phyloP scores from a whole-genome alignment of 2,888 invertebrate genomes.

The Aleiodes leptofemur region DNA sequence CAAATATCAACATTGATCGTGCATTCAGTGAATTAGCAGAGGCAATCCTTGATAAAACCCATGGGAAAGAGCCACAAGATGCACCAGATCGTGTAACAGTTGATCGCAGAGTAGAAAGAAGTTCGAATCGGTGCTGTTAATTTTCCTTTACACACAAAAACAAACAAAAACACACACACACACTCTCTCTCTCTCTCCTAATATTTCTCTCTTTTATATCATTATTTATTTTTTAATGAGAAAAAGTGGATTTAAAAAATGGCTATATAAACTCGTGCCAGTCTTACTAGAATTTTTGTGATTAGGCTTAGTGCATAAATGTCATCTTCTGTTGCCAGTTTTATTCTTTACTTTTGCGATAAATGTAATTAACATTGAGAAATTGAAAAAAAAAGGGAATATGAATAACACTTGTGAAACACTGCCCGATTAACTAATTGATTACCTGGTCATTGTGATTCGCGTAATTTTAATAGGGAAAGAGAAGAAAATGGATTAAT shows the following conservation, averaged over 20 bases:
- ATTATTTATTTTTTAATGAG: conserved; percentile 52
- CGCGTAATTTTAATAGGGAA: background rate
- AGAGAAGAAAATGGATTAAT: background rate
- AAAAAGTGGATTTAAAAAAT: conserved; percentile 45
- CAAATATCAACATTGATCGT: conserved; percentile 96
- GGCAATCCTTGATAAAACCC: conserved; percentile 94
- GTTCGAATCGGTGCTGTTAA: conserved; percentile 80
- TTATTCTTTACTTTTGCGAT: conserved; percentile 55
- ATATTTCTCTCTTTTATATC: conserved; percentile 58
- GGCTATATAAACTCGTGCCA: conserved; percentile 65
- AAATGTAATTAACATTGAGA: conserved; percentile 45
- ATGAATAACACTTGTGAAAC: conserved; percentile 29
- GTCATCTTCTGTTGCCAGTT: conserved; percentile 53
- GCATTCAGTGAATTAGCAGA: conserved; percentile 96
- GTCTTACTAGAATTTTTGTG: conserved; percentile 65
- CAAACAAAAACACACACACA: background rate
- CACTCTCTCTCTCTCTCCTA: background rate
- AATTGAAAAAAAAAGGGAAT: background rate
- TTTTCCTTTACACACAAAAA: conserved; percentile 45
- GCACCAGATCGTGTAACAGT: conserved; percentile 83
- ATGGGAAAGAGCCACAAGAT: conserved; percentile 88
- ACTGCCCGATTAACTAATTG: conserved; percentile 44
- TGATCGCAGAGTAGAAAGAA: conserved; percentile 83
- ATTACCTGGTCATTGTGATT: conserved; percentile 30
- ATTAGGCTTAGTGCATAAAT: conserved; percentile 62